A percentile compares a stretch with the other conserved stretches of the same genome.
Conservation (phyloP, 2,797 vertebrate species). For the Rallus crepitans region DNA sequence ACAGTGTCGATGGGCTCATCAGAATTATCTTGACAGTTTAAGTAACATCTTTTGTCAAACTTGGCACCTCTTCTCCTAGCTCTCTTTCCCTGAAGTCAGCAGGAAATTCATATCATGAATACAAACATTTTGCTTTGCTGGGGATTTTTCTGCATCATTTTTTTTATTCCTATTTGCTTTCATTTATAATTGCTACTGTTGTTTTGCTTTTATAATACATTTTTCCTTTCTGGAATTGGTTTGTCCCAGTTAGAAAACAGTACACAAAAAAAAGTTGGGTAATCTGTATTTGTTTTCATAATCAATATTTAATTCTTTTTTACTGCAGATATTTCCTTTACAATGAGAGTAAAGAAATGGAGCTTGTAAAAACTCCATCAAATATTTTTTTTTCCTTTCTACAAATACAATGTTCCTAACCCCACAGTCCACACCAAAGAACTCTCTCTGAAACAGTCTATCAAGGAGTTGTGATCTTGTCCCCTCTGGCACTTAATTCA, state of each 20-base stretch:
- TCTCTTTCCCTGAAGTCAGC: constrained; percentile 3
- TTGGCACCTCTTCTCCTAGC: neutral
- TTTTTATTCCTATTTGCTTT: neutral
- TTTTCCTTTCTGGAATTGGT: neutral
- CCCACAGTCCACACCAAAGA: neutral
- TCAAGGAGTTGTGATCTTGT: neutral
- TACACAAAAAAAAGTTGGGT: neutral
- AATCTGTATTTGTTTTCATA: neutral
- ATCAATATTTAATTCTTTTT: constrained; percentile 1
- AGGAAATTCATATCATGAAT: neutral
- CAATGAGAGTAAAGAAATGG: neutral
- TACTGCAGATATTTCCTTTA: neutral
- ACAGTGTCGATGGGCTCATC: neutral
- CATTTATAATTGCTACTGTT: neutral
- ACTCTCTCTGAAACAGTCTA: neutral
- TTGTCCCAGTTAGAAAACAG: neutral
- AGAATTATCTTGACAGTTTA: constrained; percentile 21
- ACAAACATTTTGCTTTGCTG: constrained; percentile 1
- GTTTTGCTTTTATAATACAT: neutral
- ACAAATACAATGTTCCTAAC: neutral
- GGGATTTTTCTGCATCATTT: neutral
- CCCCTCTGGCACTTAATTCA: neutral
- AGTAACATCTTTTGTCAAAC: constrained; percentile 32
- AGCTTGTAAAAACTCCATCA: neutral
- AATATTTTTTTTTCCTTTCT: too few species aligned